A percentile compares a stretch with the other conserved stretches of the same genome.
Conservation (phyloP, 2,797 vertebrate species). For the Eutrigla gurnardus region DNA sequence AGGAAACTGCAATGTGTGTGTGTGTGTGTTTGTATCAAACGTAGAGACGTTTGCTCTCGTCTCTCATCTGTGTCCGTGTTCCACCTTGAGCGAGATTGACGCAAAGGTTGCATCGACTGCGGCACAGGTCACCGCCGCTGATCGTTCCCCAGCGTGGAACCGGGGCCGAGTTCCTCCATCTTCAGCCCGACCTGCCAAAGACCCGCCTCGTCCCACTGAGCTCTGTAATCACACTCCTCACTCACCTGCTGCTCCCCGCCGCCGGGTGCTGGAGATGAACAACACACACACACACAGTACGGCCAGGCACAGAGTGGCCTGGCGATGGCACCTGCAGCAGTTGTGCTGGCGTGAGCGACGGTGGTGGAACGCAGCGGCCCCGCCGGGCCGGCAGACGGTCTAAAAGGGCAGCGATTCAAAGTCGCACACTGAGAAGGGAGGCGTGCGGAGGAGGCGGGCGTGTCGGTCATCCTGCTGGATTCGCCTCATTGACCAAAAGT, state of each 20-base stretch:
- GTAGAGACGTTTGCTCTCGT: constrained; percentile 57
- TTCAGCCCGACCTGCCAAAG: constrained; percentile 88
- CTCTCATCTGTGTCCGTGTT: constrained; percentile 55
- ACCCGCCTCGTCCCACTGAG: constrained; percentile 89
- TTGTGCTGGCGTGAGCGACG: constrained; percentile 49
- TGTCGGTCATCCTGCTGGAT: constrained; percentile 17
- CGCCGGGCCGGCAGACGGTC: constrained; percentile 74
- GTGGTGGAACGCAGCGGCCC: constrained; percentile 54
- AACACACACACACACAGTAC: background rate
- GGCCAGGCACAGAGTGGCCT: constrained; percentile 26
- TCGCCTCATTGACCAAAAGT: constrained; percentile 11
- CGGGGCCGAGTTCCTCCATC: constrained; percentile 56
- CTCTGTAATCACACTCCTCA: constrained; percentile 75
- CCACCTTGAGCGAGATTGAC: constrained; percentile 73
- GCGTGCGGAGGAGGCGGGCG: constrained; percentile 26
- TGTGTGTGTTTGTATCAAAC: constrained; percentile 26
- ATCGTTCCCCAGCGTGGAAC: constrained; percentile 76
- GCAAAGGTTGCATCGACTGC: constrained; percentile 61
- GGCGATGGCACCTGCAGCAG: constrained; percentile 50
- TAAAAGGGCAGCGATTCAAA: constrained; percentile 70
- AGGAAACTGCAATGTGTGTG: too few relatives aligned
- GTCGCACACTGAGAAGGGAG: constrained; percentile 53
- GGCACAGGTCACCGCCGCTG: constrained; percentile 71
- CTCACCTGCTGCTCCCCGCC: constrained; percentile 67
- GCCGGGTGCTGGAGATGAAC: constrained; percentile 48